Base-by-base conservation (phyloP, 2,888 invertebrate genomes). In the Cinara cedri region DNA sequence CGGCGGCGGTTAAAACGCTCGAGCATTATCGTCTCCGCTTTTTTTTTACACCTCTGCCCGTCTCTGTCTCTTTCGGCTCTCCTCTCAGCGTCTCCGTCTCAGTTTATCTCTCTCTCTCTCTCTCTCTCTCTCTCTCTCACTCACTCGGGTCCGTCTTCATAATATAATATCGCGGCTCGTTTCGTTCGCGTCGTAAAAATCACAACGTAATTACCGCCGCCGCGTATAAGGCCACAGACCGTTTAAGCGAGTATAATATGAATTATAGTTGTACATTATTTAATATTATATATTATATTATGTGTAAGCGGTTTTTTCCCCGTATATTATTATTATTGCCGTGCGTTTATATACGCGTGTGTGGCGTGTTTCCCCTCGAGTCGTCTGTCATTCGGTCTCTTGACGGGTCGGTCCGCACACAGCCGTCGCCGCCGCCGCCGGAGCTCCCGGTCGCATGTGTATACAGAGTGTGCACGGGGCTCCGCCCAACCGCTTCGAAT, bases 201-300 rank as follows among this genome's bases (percentile, higher is more conserved):
- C 76, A 76, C 76, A 57, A 66, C 66, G 66, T 46, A 68, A 76
- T 66, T 68, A 57, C 55, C 24, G 26, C 63, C 54, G 44, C 10
- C 16, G 26, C 21, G 19, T n/a, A 46, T 44, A 63, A 42, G 46
- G 46, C 76, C 66, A 19, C 76, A 16, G 13, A 76, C 57, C 65
- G 76, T 76, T 75, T 75, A 75, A 66, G n/a, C 65, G 65, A 63
- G 54, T n/a, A 21, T 46, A n/a, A 71, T 44, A 55, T 71, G 70
- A 71, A 71, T 71, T 71, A 71, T 71, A 71, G 70, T 55, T 11
- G 70, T 60, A 49, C 72, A 46, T 4, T 24, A 60, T 63, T 49
- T 60, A 49, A 46, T 72, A 49, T 46, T 34, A 34, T 34, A 34
- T 34, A 34, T 34, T 34, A n/a, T 34, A 34, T 34, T 34, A 34